phyloP scores from a whole-genome alignment of 2,113 vertebrate species.

The Rutilus rutilus region DNA sequence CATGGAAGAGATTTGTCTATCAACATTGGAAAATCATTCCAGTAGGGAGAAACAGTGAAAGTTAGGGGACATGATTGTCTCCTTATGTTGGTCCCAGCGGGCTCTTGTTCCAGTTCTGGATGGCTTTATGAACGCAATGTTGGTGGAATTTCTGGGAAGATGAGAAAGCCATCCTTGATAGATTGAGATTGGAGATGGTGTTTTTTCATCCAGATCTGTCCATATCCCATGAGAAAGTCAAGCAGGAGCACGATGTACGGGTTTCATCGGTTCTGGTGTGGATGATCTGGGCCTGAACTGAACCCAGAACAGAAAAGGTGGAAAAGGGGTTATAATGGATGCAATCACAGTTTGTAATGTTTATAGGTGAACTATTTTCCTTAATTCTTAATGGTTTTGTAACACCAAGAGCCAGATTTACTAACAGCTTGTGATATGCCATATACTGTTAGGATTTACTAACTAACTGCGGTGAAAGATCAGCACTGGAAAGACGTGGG shows the following conservation, averaged over 20 bases:
- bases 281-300: not conserved
- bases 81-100: not conserved
- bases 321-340: not conserved
- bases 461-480: no score
- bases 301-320: no score
- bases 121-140: no score
- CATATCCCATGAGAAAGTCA: not conserved
- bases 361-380: not conserved
- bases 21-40: not conserved
- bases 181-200: not conserved
- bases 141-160: not conserved
- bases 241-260: no score
- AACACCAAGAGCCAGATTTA: no score
- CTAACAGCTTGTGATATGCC: no score
- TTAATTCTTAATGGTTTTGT: not conserved
- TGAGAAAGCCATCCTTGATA: not conserved
- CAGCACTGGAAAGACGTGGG: no score
- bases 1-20: not conserved
- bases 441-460: no score
- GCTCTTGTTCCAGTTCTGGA: not conserved
- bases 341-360: not conserved
- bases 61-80: no score
- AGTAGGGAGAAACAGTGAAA: not conserved
- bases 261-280: not conserved
- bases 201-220: not conserved